Evolutionary conservation across 1,140 invertebrate species (phyloP).

Genomic region (Pogonomyrmex californicus): DNA sequence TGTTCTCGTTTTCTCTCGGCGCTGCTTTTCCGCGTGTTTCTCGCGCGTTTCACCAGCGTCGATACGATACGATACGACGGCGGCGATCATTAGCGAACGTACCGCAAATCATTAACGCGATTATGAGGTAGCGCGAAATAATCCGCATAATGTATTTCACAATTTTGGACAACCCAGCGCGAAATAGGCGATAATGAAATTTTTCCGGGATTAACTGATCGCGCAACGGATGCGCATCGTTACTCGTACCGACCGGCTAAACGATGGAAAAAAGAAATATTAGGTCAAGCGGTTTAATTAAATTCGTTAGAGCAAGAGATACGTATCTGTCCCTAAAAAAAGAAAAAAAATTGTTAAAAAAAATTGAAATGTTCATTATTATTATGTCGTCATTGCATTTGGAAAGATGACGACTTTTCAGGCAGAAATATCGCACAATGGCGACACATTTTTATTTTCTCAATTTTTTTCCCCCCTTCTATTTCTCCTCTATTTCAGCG

Average conservation of each 20-base stretch:
- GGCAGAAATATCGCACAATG: neutral
- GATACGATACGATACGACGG: constrained; percentile 15
- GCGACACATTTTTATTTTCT: neutral
- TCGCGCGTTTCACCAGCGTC: neutral
- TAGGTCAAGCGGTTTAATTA: neutral
- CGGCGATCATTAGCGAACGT: constrained; percentile 75
- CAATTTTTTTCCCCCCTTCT: neutral
- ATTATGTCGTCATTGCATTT: neutral
- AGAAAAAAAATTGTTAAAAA: too few species aligned
- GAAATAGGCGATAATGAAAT: constrained; percentile 57
- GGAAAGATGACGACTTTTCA: neutral
- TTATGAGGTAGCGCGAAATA: constrained; percentile 67
- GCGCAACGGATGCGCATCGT: neutral
- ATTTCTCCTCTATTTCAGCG: neutral
- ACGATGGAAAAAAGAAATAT: constrained; percentile 8
- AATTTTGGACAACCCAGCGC: constrained; percentile 41
- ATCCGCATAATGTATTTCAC: constrained; percentile 65
- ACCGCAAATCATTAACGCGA: constrained; percentile 76
- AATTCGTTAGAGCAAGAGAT: neutral
- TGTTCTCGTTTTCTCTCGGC: neutral
- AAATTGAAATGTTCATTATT: neutral
- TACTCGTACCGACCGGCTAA: neutral
- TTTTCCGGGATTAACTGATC: constrained; percentile 55
- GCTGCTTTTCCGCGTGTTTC: neutral
- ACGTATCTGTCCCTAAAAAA: neutral